Percentiles rank a stretch among this genome's conserved stretches.
Evolutionary conservation across 2,888 invertebrate species (phyloP).

Genomic region (Nymphalis urticae): DNA sequence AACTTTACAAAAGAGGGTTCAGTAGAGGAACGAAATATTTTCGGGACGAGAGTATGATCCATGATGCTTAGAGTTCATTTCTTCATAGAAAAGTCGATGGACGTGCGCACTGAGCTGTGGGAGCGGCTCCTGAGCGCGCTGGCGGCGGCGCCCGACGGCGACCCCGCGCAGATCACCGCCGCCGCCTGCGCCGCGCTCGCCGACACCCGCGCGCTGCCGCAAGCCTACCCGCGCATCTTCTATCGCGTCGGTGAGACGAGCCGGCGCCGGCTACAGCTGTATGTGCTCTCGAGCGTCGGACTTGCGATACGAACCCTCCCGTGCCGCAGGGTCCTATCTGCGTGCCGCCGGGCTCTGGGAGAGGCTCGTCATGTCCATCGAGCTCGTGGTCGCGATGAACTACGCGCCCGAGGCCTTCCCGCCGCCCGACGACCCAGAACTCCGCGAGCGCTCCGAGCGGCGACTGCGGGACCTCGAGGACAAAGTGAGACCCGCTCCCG

Average conservation of each 20-base stretch:
- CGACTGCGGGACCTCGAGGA: slow-evolving; percentile 41
- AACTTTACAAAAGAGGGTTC: no score
- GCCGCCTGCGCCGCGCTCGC: slow-evolving; percentile 46
- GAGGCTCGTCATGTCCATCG: slow-evolving; percentile 86
- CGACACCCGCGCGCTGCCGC: slow-evolving; percentile 41
- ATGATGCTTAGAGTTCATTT: no score
- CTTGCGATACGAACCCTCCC: not conserved
- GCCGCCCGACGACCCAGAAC: slow-evolving; percentile 35
- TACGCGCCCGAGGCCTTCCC: slow-evolving; percentile 60
- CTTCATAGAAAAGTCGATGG: not conserved
- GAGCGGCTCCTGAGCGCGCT: slow-evolving; percentile 49
- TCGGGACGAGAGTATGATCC: no score
- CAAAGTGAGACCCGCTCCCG: slow-evolving; percentile 26
- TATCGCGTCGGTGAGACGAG: slow-evolving; percentile 52
- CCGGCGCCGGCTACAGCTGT: not conserved
- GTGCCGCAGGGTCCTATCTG: slow-evolving; percentile 50
- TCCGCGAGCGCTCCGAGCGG: slow-evolving; percentile 27
- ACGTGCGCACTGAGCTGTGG: slow-evolving; percentile 49
- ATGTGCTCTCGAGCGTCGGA: not conserved
- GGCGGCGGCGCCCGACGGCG: slow-evolving; percentile 40
- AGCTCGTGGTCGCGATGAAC: slow-evolving; percentile 86
- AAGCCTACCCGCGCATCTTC: slow-evolving; percentile 55
- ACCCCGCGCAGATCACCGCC: slow-evolving; percentile 35
- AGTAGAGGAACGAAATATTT: no score
- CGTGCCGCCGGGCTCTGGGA: slow-evolving; percentile 89